These are phyloP conservation scores for Ibycter americanus DNA, from an alignment of 2,797 vertebrate genomes.

Conservation along the genomic window DNA sequence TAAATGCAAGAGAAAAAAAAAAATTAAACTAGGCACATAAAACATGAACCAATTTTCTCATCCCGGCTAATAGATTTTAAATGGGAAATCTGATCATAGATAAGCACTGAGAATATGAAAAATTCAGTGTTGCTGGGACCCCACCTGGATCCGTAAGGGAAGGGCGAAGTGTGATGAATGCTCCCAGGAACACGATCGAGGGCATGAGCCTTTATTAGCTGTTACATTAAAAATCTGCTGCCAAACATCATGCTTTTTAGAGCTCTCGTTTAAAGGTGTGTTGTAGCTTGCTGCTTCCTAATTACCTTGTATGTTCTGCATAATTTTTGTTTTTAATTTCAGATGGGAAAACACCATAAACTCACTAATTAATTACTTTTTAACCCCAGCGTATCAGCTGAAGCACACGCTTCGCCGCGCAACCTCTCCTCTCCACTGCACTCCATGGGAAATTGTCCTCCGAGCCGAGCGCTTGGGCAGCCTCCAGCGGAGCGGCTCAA, in stretches of 20 bases:
- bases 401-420: neutral
- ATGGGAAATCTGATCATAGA: neutral
- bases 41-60: conserved; percentile 4
- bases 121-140: neutral
- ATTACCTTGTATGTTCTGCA: conserved; percentile 58
- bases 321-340: conserved; percentile 58
- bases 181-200: neutral
- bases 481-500: rapidly evolving
- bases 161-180: neutral
- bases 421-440: neutral
- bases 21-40: conserved; percentile 16
- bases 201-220: neutral
- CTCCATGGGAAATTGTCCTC: neutral
- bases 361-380: conserved; percentile 59
- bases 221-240: neutral
- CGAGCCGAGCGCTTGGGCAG: rapidly evolving
- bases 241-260: neutral
- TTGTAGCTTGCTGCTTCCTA: neutral
- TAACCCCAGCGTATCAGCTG: neutral
- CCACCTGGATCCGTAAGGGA: neutral
- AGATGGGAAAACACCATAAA: conserved; percentile 58
- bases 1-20: conserved; percentile 21
- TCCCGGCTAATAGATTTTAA: conserved; percentile 32
- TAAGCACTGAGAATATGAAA: neutral
- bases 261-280: neutral